Conservation (phyloP, 2,113 vertebrate species). For the Elanus axillaris region DNA sequence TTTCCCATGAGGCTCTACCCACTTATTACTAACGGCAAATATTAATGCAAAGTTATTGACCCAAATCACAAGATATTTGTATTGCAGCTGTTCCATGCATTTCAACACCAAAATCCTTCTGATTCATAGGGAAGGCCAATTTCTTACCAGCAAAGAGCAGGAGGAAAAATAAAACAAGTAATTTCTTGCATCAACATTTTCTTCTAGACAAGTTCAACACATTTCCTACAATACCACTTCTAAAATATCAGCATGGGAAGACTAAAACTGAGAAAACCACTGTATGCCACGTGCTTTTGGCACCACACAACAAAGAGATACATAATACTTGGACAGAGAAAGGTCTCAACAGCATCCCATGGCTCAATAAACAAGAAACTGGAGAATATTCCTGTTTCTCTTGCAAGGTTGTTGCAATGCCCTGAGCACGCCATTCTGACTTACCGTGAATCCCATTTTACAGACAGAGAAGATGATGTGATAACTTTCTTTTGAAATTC, state of each 20-base stretch:
- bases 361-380: not conserved
- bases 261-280: not conserved
- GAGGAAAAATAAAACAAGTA: not conserved
- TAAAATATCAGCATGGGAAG: not conserved
- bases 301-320: not conserved
- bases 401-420: not conserved
- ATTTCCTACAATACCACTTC: not conserved
- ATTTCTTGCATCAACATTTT: not conserved
- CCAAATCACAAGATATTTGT: conserved; percentile 63
- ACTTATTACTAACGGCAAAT: conserved; percentile 65
- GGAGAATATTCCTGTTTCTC: not conserved
- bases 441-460: not conserved
- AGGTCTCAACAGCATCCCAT: not conserved
- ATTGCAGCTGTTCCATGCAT: conserved; percentile 44
- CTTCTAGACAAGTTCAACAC: not conserved
- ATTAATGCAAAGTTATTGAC: conserved; percentile 71
- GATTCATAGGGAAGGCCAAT: not conserved
- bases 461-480: not conserved
- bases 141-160: not conserved
- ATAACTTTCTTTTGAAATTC: not conserved
- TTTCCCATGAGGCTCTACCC: conserved; percentile 56
- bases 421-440: not conserved
- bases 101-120: conserved; percentile 32
- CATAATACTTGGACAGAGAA: not conserved
- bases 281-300: not conserved